phyloP scores from a whole-genome alignment of 2,888 invertebrate genomes.

The Hyles lineata region DNA sequence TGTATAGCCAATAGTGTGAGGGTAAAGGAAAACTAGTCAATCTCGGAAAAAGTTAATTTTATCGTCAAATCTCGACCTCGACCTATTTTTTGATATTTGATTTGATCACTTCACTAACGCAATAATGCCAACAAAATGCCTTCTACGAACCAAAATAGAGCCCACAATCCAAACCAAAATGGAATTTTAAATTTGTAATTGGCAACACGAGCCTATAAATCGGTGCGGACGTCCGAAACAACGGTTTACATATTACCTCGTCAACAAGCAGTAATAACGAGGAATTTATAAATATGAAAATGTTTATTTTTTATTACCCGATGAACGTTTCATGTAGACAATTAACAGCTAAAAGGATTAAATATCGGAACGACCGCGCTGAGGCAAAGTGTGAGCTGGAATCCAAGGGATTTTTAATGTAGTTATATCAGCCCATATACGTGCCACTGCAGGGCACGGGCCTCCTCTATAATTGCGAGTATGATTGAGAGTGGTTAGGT shows the following conservation, averaged over 20 bases:
- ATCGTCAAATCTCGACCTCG: no score
- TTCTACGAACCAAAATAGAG: no score
- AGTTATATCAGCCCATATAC: no score
- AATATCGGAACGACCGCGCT: background rate
- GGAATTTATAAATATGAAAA: constrained; percentile 5
- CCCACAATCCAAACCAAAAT: background rate
- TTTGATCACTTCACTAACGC: no score
- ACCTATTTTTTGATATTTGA: no score
- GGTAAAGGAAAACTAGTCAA: no score
- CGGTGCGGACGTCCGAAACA: background rate
- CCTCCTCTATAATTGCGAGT: no score
- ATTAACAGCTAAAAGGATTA: background rate
- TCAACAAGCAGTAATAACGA: constrained; percentile 17
- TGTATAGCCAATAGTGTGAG: no score
- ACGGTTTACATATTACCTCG: background rate
- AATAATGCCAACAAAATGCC: no score
- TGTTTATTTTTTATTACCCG: constrained; percentile 2
- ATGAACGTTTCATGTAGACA: background rate
- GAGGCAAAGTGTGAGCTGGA: background rate
- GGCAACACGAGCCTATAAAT: background rate
- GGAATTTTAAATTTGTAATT: constrained; percentile 6
- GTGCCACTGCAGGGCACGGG: no score
- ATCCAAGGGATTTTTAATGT: background rate
- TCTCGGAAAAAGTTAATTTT: no score
- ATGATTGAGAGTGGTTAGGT: no score